Percentiles rank a stretch among this genome's conserved stretches.
phyloP scores from a whole-genome alignment of 1,140 invertebrate genomes.

The Drosophila sulfurigaster region DNA sequence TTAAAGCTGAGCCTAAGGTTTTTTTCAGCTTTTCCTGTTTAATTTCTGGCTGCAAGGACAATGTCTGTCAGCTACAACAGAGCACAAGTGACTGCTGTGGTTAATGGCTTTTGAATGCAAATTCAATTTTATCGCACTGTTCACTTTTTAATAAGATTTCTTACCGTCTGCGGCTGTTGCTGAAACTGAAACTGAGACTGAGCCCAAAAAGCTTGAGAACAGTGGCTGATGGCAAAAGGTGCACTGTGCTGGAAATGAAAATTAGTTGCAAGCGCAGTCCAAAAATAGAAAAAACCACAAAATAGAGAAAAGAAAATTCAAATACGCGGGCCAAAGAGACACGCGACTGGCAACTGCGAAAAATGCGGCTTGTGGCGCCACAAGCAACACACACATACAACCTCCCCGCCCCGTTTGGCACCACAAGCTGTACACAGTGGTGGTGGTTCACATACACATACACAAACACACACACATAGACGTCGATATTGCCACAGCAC shows the following conservation, averaged over 20 bases:
- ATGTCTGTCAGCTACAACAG: conserved; percentile 36
- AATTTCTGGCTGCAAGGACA: conserved; percentile 60
- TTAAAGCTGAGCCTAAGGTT: conserved; percentile 58
- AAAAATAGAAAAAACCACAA: conserved; percentile 44
- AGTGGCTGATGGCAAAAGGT: conserved; percentile 63
- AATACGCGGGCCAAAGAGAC: conserved; percentile 64
- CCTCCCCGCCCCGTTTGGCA: conserved; percentile 53
- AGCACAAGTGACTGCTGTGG: conserved; percentile 78
- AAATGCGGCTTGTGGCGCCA: conserved; percentile 77
- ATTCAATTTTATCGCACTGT: conserved; percentile 85
- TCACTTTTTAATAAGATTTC: conserved; percentile 85
- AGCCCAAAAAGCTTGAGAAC: neutral
- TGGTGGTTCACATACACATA: conserved; percentile 59
- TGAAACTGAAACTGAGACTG: conserved; percentile 1
- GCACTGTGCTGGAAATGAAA: conserved; percentile 81
- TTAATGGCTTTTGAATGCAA: conserved; percentile 85
- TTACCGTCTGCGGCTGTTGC: conserved; percentile 35
- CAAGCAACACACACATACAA: conserved; percentile 52
- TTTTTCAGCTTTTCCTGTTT: conserved; percentile 45
- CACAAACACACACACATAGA: conserved; percentile 8
- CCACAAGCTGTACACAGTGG: conserved; percentile 34
- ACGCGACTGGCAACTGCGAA: conserved; percentile 80
- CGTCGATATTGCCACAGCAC: conserved; percentile 38
- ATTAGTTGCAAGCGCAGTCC: conserved; percentile 76
- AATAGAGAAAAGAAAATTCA: conserved; percentile 37